Evolutionary conservation across 2,797 vertebrate genomes (phyloP), one percentile per base, ranked within the genome.

Genomic region (Lacerta viridis): DNA sequence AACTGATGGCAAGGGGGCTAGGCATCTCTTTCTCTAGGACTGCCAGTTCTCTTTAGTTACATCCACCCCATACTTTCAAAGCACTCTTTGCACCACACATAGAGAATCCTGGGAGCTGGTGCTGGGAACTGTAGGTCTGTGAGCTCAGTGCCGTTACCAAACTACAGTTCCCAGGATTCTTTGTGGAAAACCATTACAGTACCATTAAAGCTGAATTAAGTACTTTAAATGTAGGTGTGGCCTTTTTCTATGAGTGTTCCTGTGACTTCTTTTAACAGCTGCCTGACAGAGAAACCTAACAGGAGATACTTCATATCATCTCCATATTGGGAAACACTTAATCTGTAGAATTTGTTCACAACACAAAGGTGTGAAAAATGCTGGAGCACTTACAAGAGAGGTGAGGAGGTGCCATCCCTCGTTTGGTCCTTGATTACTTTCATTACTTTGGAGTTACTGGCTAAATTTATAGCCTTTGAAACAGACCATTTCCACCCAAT

Each of bases 401-500:
- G 25, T 9, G 25, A 13, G 75, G 10, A 43, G 2, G 59, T 76
- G 5, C 41, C 39, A 77, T 20, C 36, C 27, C 17, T 76, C 20
- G 2, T 94, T 90, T 55, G 87, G 78, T 83, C 86, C 83, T 23
- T 72, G 82, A 5, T 66, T 74, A 18, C 84, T 83, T 64, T 82
- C 64, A 77, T 64, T 3, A 18, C 82, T 83, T 7, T 0, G 25
- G 71, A 75, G 93, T 95, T 90, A 91, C 80, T 93, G 92, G 86
- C 77, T 61, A 86, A 89, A 83, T 89, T 94, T 93, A 93, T 94
- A 94, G 88, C 90, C 90, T 95, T 91, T 93, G 93, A 94, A 92
- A 93, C 87, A 88, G 90, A 96, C 92, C 94, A 94, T 94, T 93
- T 92, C 94, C 78, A 6, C 93, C 88, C 93, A 94, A 96, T 95